Evolutionary conservation across 2,113 vertebrate species (phyloP), one percentile per base, ranked within the genome.

Genomic region (Ahaetulla prasina): DNA sequence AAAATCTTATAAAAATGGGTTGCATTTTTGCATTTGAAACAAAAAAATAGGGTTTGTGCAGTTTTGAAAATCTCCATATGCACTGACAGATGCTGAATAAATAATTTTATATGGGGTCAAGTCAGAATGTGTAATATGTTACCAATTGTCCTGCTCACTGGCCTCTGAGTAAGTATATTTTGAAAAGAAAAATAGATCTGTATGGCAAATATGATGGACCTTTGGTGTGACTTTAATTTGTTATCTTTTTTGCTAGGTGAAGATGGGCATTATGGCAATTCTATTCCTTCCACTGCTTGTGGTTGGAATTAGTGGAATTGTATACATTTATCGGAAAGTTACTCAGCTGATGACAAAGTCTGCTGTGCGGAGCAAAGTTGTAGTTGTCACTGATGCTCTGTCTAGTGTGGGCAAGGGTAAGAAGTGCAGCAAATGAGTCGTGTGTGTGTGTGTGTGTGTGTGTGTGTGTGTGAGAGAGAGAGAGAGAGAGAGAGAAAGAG

Each of bases 331-430:
- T 96, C 98, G 98, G 89, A 97, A 98, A 95, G 96, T 99, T 93
- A 96, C 97, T 89, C 97, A 97, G 90, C 97, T 99, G 90, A 98
- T 99, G 98, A 98, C 99, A 91, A 98, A 98, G 94, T 99, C 98
- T 55, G 96, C 98, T 0, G 98, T 99, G 95, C 98, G 98, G 93
- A 99, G 99, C 97, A 99, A 99, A 96, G 99, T 99, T 85, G 98
- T 99, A 93, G 98, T 99, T 95, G 98, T 99, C 95, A 99, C 98
- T 0, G 99, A 99, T 90, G 99, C 99, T 68, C 97, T 98, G 90
- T 99, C 99, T 0, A 98, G 98, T 23, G 96, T 99, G 90, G 99
- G 99, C 93, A 98, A 97, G 80, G 99, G 99, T 99, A 97, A 99
- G 97, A 94, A 45, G n/a, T 49, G 10, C 20, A 94, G 85, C 3